These are phyloP conservation scores for Octodon degus DNA, from an alignment of 2,113 vertebrate species.

Conservation along the genomic window DNA sequence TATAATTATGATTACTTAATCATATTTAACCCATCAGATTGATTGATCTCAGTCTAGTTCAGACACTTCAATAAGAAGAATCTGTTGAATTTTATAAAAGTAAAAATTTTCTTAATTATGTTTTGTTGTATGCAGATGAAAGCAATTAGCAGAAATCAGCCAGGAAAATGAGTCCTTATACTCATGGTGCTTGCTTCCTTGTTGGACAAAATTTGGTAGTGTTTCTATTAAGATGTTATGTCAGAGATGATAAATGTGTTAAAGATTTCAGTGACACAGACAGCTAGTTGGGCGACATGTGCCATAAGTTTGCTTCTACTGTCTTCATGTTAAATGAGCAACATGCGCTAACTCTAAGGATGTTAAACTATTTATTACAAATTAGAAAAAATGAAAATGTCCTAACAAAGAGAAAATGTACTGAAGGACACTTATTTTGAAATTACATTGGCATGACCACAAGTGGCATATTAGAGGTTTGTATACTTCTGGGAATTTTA, in stretches of 20 bases:
- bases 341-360: background rate
- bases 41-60: background rate
- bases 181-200: background rate
- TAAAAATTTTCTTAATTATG: background rate
- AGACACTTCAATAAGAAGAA: background rate
- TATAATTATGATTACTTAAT: slow-evolving; percentile 33
- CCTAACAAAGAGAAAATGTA: background rate
- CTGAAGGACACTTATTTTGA: background rate
- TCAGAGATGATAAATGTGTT: background rate
- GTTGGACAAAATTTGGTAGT: background rate
- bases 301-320: background rate
- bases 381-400: slow-evolving; percentile 32
- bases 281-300: background rate
- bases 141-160: background rate
- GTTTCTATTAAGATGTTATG: background rate
- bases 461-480: background rate
- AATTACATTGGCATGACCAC: background rate
- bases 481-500: background rate
- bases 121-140: background rate
- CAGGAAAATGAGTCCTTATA: background rate
- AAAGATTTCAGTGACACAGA: background rate
- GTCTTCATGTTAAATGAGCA: background rate
- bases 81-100: slow-evolving; percentile 25
- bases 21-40: background rate
- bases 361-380: background rate